These are phyloP conservation scores for Coelinius sp. DNA, from an alignment of 2,888 invertebrate genomes.

Conservation along the genomic window DNA sequence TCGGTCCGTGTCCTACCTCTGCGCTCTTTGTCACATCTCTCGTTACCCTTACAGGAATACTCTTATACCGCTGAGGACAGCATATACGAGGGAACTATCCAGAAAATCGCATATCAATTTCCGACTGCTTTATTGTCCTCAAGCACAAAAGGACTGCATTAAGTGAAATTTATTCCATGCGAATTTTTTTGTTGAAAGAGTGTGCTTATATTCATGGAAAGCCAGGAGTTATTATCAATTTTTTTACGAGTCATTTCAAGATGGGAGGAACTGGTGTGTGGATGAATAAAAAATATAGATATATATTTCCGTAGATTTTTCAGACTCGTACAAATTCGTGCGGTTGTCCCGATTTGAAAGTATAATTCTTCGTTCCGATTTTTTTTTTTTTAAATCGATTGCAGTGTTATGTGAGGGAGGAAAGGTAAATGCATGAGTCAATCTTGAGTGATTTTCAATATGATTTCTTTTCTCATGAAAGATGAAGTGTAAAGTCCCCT, in stretches of 20 bases:
- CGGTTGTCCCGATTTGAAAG: constrained; percentile 59
- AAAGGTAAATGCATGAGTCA: neutral
- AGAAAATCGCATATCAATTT: constrained; percentile 8
- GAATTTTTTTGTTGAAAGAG: constrained; percentile 29
- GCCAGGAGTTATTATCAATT: constrained; percentile 59
- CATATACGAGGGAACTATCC: constrained; percentile 25
- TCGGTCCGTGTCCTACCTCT: constrained; percentile 24
- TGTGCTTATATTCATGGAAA: constrained; percentile 40
- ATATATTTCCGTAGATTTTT: constrained; percentile 50
- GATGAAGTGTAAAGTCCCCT: constrained; percentile 57
- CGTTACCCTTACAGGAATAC: constrained; percentile 38
- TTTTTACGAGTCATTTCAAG: constrained; percentile 62
- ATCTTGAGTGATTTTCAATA: neutral
- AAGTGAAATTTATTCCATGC: neutral
- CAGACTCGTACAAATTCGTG: constrained; percentile 53
- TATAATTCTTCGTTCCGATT: constrained; percentile 55
- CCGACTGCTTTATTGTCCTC: constrained; percentile 16
- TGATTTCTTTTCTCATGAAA: neutral
- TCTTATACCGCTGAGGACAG: constrained; percentile 48
- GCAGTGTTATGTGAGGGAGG: neutral
- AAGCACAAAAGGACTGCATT: neutral
- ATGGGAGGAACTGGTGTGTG: constrained; percentile 34
- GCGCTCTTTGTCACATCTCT: constrained; percentile 39
- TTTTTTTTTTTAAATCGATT: neutral
- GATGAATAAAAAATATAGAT: constrained; percentile 49